These are phyloP conservation scores for Gallinago undulata DNA, from an alignment of 2,113 vertebrate genomes.

Conservation along the genomic window DNA sequence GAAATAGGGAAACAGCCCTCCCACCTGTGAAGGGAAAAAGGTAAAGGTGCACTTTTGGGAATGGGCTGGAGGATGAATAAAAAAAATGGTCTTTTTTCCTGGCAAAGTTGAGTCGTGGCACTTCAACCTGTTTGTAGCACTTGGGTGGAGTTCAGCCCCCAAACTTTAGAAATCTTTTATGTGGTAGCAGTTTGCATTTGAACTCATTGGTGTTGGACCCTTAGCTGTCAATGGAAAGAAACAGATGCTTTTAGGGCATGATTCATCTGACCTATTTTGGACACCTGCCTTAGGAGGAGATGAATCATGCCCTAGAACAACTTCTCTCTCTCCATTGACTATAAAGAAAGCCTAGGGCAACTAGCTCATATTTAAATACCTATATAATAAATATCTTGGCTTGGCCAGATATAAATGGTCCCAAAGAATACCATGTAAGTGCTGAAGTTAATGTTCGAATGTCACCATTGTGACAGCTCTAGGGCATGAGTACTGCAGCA, in stretches of 20 bases:
- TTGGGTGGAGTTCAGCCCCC: not conserved
- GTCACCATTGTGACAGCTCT: not conserved
- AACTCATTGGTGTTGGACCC: not conserved
- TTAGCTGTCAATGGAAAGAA: slow-evolving; percentile 3
- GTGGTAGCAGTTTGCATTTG: not conserved
- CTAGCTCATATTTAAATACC: slow-evolving; percentile 15
- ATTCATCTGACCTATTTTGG: slow-evolving; percentile 57
- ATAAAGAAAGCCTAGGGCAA: not conserved
- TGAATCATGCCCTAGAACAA: slow-evolving; percentile 46
- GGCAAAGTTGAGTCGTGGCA: not conserved
- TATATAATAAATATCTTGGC: not conserved
- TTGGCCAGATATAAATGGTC: not conserved
- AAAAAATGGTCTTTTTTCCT: not conserved
- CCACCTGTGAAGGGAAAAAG: not conserved
- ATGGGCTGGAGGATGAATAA: not conserved
- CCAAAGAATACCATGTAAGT: not conserved
- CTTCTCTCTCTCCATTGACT: not conserved
- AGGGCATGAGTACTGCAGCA: not conserved
- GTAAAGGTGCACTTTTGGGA: not conserved
- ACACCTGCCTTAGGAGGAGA: slow-evolving; percentile 15
- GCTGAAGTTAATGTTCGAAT: not conserved
- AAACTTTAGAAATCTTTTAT: not conserved
- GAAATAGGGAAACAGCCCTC: not conserved
- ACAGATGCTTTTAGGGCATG: slow-evolving; percentile 30
- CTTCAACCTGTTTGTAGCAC: not conserved